Evolutionary conservation across 2,113 vertebrate species (phyloP).

Genomic region (Zapornia atra): DNA sequence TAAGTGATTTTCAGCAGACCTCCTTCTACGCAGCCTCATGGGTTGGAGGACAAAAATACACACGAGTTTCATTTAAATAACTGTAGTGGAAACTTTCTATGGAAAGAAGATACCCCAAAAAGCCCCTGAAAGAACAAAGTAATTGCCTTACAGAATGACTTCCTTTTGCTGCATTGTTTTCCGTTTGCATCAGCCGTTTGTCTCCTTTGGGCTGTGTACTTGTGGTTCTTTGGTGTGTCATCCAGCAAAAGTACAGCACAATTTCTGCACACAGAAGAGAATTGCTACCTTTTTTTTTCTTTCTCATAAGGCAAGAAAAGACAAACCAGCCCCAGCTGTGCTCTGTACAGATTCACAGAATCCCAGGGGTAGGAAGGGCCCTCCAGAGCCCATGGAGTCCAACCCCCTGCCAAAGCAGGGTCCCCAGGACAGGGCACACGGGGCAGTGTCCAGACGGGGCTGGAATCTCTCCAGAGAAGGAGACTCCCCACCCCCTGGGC

Average conservation of each 20-base stretch:
- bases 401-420: too few species aligned
- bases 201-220: constrained; percentile 37
- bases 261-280: neutral
- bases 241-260: constrained; percentile 17
- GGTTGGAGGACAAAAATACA: constrained; percentile 7
- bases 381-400: too few species aligned
- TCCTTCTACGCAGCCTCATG: neutral
- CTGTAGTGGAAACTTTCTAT: constrained; percentile 76
- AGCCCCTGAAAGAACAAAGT: constrained; percentile 65
- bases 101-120: constrained; percentile 67
- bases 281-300: neutral
- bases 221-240: constrained; percentile 58
- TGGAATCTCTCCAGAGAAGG: too few species aligned
- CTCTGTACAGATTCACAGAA: too few species aligned
- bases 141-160: constrained; percentile 13
- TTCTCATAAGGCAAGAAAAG: too few species aligned
- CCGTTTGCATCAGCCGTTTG: constrained; percentile 61
- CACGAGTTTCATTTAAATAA: constrained; percentile 35
- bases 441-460: too few species aligned
- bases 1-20: neutral
- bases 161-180: constrained; percentile 58
- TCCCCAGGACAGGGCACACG: too few species aligned
- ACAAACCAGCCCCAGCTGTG: too few species aligned
- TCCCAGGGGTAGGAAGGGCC: too few species aligned
- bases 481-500: too few species aligned